phyloP scores from a whole-genome alignment of 2,888 invertebrate genomes.

The Aphodius sticticus region DNA sequence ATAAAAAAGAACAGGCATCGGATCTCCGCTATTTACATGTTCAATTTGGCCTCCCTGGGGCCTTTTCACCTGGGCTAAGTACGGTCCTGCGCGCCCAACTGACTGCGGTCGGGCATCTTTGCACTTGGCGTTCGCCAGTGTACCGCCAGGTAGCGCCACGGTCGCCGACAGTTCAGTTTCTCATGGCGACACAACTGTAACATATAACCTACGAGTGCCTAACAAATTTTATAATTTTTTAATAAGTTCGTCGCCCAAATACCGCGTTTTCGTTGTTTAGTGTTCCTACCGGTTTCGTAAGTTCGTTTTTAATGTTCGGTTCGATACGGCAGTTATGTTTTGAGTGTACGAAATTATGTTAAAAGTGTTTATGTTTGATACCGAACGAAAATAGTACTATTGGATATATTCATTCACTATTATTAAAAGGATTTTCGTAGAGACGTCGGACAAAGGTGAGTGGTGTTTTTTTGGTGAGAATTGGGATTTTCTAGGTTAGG shows the following conservation, averaged over 20 bases:
- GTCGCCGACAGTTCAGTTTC: slow-evolving; percentile 36
- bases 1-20: no score
- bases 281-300: background rate
- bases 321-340: background rate
- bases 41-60: background rate
- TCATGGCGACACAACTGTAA: slow-evolving; percentile 47
- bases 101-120: background rate
- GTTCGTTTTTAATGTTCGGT: slow-evolving; percentile 34
- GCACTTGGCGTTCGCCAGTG: slow-evolving; percentile 15
- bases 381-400: slow-evolving; percentile 48
- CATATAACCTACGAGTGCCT: slow-evolving; percentile 42
- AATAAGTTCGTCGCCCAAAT: slow-evolving; percentile 41
- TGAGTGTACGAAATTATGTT: slow-evolving; percentile 43
- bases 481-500: slow-evolving; percentile 11
- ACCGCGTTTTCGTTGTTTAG: slow-evolving; percentile 33
- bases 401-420: slow-evolving; percentile 40
- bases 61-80: background rate
- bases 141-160: slow-evolving; percentile 43
- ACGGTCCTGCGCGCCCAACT: background rate
- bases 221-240: slow-evolving; percentile 43
- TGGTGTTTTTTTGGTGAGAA: background rate
- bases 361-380: slow-evolving; percentile 47
- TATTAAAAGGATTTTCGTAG: slow-evolving; percentile 35
- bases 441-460: slow-evolving; percentile 42
- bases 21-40: no score